Evolutionary conservation across 1,140 invertebrate genomes (phyloP), one percentile per base, ranked within the genome.

Genomic region (Halesus radiatus): DNA sequence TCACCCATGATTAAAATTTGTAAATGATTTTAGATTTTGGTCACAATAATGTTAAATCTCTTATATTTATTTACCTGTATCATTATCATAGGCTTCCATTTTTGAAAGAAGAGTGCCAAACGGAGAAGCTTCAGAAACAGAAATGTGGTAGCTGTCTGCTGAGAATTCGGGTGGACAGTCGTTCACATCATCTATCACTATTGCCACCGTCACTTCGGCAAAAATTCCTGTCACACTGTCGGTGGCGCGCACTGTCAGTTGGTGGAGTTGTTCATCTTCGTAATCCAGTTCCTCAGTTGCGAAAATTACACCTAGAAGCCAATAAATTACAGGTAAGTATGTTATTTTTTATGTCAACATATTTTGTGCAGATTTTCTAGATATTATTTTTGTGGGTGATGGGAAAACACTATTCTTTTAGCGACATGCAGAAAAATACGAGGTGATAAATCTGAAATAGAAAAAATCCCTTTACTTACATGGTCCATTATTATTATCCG

Each of bases 271-370:
- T 83, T 93, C 92, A 72, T 91, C 90, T 87, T 97, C 96, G 87
- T 93, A 97, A 88, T 98, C 96, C 84, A 98, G 87, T 83, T 95
- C 92, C 84, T 95, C 95, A 73, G 94, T 93, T 66, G 96, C 93
- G 85, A 93, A 94, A 82, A 96, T 93, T 8, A 94, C 92, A 91
- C 95, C 95, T 96, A 13, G 37, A 45, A 45, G 3, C 10, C n/a
- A n/a, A n/a, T n/a, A n/a, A n/a, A n/a, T n/a, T n/a, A n/a, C n/a
- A n/a, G n/a, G n/a, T n/a, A n/a, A n/a, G n/a, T n/a, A n/a, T n/a
- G n/a, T n/a, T n/a, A n/a, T n/a, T n/a, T n/a, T n/a, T n/a, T n/a
- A n/a, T n/a, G n/a, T n/a, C n/a, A n/a, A n/a, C n/a, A n/a, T n/a
- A n/a, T n/a, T n/a, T n/a, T n/a, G n/a, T n/a, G n/a, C n/a, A n/a